Evolutionary conservation across 2,113 vertebrate species (phyloP), one percentile per base, ranked within the genome.

Genomic region (Tachycineta bicolor): DNA sequence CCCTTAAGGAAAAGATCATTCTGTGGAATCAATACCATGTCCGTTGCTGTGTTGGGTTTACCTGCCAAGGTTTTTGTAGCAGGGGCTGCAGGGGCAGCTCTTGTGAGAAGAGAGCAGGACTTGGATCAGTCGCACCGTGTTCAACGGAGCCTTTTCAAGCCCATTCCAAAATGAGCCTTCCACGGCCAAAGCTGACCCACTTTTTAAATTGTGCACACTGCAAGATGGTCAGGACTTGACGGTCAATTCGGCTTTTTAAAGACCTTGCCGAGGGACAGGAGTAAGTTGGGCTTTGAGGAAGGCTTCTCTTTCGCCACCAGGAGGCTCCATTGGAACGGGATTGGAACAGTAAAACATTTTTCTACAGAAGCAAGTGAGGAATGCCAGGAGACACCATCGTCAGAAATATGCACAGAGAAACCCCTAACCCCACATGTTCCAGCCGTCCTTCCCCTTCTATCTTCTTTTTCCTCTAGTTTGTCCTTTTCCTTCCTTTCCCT

Each of bases 381-480:
- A 24, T 10, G 13, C 58, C 46, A 34, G 49, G n/a, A 50, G n/a
- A 44, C 12, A n/a, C 14, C 1, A 0, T 9, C 3, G 0, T 31
- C 53, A 63, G 34, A 77, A 88, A 77, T 11, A 70, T n/a, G 28
- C 10, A 46, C 20, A 58, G 3, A 6, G 16, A 77, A 58, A 5
- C 2, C 5, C 24, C 46, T 12, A 46, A 11, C 9, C 13, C 4
- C 33, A 19, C 29, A 19, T 73, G 1, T 29, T 59, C 59, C n/a
- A 73, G 62, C 6, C 1, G 0, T 59, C 49, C 19, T 60, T 82
- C 15, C 13, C 6, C 10, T 8, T 65, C 53, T 62, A 26, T 33
- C 39, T 53, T 83, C 28, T 37, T 83, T 90, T 74, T 33, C 23
- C 34, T 69, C 23, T 59, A 0, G 19, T 44, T 53, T 11, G 14